Conservation (phyloP, 2,113 vertebrate genomes). For the Mustelus asterias region DNA sequence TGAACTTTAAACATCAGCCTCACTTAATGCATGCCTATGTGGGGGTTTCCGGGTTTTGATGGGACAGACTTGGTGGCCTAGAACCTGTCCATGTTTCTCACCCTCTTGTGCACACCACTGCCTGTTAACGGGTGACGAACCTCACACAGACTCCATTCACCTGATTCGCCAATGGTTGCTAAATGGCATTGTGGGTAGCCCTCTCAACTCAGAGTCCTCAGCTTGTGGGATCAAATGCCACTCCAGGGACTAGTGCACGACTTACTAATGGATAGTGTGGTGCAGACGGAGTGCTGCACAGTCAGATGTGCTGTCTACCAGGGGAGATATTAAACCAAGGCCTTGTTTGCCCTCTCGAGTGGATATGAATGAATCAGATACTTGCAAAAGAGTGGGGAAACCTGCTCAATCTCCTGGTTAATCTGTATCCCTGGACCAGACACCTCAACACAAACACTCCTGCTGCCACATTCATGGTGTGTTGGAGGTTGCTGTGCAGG, state of each 20-base stretch:
- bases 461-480: not conserved
- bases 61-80: not conserved
- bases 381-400: not conserved
- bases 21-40: not conserved
- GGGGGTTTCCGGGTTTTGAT: not conserved
- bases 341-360: not conserved
- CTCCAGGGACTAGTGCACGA: not conserved
- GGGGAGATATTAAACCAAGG: not conserved
- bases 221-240: not conserved
- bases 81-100: not conserved
- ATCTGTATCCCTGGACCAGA: not conserved
- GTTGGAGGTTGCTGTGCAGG: not conserved
- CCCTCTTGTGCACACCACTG: not conserved
- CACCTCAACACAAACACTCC: not conserved
- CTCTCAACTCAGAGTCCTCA: not conserved
- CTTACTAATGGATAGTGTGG: not conserved
- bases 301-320: not conserved
- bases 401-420: not conserved
- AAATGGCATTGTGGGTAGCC: not conserved
- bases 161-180: too few species aligned
- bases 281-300: not conserved
- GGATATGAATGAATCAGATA: not conserved
- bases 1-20: not conserved
- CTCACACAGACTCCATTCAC: not conserved
- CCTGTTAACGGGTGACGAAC: not conserved